Evolutionary conservation across 2,797 vertebrate species (phyloP), one percentile per base, ranked within the genome.

Genomic region (Sphenopsis melanotis): DNA sequence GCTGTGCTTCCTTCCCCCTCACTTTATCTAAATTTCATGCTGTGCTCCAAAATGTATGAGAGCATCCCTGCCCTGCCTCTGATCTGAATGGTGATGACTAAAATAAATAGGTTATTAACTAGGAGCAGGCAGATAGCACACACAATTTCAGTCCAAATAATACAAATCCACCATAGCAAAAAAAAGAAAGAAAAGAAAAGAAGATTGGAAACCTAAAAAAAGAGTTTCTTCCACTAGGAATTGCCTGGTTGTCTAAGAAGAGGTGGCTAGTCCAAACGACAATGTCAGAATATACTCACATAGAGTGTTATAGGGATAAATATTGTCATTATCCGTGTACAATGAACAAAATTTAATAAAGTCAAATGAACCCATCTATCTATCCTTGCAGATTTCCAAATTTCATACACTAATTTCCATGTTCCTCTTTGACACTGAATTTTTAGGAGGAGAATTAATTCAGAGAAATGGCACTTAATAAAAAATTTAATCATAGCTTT

Each of bases 401-500:
- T 91, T 85, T 83, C 59, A 52, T 71, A 68, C 50, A 56, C 36
- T 93, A 71, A 91, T 95, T 93, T 95, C 59, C 52, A 26, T 77
- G 63, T 91, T 94, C 44, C 26, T 94, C 56, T 90, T 90, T 87
- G 85, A 88, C 91, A 82, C 24, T 53, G 77, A 61, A 36, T 79
- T 96, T 95, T 93, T 80, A 94, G 86, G 71, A 90, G 72, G 34
- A 55, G 70, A 90, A 90, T 74, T 90, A 91, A 87, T 82, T 91
- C 70, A 46, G 66, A 81, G 87, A 91, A 97, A 91, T 93, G 64
- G 30, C 52, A 82, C 56, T 81, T 95, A 80, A 88, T 93, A 49
- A 82, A 84, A 93, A 95, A 91, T 94, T 77, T 95, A 95, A 95
- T 95, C 87, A 91, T 36, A 44, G 75, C 53, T 68, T 92, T 95